Percentiles rank a stretch among this genome's conserved stretches.
phyloP scores from a whole-genome alignment of 2,888 invertebrate species.

The Sericinus montela region DNA sequence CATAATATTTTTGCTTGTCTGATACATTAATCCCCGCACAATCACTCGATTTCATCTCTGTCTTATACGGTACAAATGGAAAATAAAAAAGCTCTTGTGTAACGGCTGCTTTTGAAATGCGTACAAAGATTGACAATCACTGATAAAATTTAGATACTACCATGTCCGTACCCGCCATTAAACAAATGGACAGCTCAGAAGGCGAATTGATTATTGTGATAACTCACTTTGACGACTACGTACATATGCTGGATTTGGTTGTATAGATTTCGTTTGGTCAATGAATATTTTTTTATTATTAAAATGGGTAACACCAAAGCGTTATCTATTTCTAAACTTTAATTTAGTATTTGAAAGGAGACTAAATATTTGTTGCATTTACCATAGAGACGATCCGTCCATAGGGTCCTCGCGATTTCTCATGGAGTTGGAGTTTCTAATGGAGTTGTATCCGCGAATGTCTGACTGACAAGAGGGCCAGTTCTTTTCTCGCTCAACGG shows the following conservation, averaged over 20 bases:
- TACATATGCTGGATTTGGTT: conserved; percentile 12
- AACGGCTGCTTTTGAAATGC: conserved; percentile 50
- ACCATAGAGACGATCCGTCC: no score
- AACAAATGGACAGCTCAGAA: conserved; percentile 68
- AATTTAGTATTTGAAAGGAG: no score
- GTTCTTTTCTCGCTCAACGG: no score
- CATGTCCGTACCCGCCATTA: conserved; percentile 62
- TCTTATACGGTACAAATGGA: conserved; percentile 29
- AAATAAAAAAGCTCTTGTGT: conserved; percentile 19
- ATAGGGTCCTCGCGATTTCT: no score
- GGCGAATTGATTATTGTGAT: conserved; percentile 71
- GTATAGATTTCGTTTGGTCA: conserved; percentile 11
- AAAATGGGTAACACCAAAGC: no score
- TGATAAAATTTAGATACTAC: conserved; percentile 70
- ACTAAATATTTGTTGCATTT: no score
- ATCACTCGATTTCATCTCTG: conserved; percentile 31
- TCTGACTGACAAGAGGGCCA: no score
- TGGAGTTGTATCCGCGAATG: no score
- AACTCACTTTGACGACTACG: conserved; percentile 53
- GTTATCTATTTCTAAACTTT: no score
- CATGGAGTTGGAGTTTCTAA: no score
- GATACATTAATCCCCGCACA: conserved; percentile 31
- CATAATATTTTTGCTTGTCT: conserved; percentile 32
- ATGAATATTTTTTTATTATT: conserved; percentile 20
- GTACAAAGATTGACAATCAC: conserved; percentile 63